Percentiles rank a stretch among this genome's conserved stretches.
phyloP scores from a whole-genome alignment of 2,888 invertebrate genomes.

The Tetragonula carbonaria region DNA sequence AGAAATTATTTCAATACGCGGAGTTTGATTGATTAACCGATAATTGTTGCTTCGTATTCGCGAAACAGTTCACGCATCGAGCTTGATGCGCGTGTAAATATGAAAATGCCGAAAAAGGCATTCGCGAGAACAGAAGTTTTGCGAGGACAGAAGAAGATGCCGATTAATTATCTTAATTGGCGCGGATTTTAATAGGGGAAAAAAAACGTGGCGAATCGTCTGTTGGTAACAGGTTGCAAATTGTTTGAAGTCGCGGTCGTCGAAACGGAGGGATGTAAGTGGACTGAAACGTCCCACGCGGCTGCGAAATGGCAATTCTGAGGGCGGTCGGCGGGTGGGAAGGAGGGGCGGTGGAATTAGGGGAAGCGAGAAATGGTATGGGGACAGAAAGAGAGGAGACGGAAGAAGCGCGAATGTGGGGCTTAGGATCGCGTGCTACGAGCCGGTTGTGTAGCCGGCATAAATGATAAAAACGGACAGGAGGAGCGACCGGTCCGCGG shows the following conservation, averaged over 20 bases:
- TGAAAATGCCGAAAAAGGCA: too few relatives aligned
- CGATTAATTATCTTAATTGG: constrained; percentile 51
- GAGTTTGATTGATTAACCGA: not conserved
- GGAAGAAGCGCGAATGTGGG: constrained; percentile 27
- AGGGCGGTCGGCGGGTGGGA: constrained; percentile 34
- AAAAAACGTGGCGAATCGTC: constrained; percentile 37
- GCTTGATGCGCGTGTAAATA: too few relatives aligned
- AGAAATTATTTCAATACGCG: too few relatives aligned
- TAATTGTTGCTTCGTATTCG: not conserved
- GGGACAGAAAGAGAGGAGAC: constrained; percentile 35
- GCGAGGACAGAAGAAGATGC: too few relatives aligned
- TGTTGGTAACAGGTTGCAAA: constrained; percentile 60
- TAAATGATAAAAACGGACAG: constrained; percentile 79
- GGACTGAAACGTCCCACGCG: constrained; percentile 69
- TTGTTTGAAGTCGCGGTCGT: constrained; percentile 57
- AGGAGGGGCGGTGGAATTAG: constrained; percentile 32
- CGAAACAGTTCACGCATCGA: too few relatives aligned
- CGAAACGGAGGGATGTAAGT: constrained; percentile 58
- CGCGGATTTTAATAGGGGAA: constrained; percentile 16
- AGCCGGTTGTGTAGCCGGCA: constrained; percentile 74
- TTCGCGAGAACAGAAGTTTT: not conserved
- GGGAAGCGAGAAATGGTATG: constrained; percentile 53
- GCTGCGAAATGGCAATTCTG: constrained; percentile 65
- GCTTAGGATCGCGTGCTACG: constrained; percentile 73
- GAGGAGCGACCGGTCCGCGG: constrained; percentile 75